These are phyloP conservation scores for Manduca sexta DNA, from an alignment of 1,140 invertebrate species.

Conservation along the genomic window DNA sequence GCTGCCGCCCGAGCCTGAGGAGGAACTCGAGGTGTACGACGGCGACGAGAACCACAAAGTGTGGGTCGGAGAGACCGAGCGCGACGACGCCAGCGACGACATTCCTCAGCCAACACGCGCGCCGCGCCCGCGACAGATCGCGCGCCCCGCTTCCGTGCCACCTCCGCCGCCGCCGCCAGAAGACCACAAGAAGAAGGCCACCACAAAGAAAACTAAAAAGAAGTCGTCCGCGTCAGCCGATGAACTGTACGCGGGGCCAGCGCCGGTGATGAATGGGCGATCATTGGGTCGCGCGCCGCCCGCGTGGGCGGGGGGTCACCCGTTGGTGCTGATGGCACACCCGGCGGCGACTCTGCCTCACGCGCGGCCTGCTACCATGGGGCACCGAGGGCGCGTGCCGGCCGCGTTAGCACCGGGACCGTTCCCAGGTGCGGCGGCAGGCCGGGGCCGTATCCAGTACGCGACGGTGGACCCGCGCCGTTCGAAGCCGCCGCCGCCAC, in stretches of 20 bases:
- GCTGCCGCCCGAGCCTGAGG: constrained; percentile 77
- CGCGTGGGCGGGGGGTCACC: constrained; percentile 63
- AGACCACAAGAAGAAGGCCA: constrained; percentile 74
- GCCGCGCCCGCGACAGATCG: constrained; percentile 84
- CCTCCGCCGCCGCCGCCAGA: constrained; percentile 85
- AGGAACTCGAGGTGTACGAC: constrained; percentile 87
- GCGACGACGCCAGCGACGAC: constrained; percentile 82
- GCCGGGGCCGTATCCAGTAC: constrained; percentile 74
- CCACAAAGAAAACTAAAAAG: constrained; percentile 73
- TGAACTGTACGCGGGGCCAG: constrained; percentile 56
- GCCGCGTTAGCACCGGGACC: constrained; percentile 42
- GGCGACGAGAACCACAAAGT: constrained; percentile 96
- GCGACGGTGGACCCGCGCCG: constrained; percentile 80
- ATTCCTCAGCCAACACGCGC: constrained; percentile 85
- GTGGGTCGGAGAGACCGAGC: constrained; percentile 87
- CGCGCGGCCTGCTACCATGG: constrained; percentile 52
- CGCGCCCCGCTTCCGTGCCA: constrained; percentile 83
- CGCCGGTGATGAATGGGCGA: constrained; percentile 68
- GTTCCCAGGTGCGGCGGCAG: constrained; percentile 57
- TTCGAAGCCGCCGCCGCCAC: constrained; percentile 82
- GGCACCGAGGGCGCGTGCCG: constrained; percentile 48
- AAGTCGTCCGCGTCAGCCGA: constrained; percentile 59
- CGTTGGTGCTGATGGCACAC: constrained; percentile 72
- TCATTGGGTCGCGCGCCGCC: constrained; percentile 68
- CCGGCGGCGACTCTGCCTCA: constrained; percentile 73